These are phyloP conservation scores for Myzus persicae DNA, from an alignment of 1,140 invertebrate genomes.

Conservation along the genomic window DNA sequence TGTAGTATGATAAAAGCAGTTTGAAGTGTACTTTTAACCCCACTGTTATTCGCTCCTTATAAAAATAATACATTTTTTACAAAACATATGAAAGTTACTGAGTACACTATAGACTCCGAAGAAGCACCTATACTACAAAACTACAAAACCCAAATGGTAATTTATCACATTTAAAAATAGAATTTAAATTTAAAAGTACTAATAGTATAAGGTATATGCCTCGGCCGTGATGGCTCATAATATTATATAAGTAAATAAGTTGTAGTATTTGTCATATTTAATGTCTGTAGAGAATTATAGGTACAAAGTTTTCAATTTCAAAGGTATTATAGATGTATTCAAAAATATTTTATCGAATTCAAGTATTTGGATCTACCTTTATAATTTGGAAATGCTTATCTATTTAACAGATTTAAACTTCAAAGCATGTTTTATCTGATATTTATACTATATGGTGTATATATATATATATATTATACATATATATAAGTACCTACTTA, in stretches of 20 bases:
- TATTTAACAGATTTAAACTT: not conserved
- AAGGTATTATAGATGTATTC: no score
- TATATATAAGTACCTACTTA: not conserved
- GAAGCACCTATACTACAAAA: no score
- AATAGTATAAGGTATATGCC: not conserved
- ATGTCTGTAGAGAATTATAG: not conserved
- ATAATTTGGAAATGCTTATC: not conserved
- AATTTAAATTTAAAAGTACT: not conserved
- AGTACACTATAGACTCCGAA: not conserved
- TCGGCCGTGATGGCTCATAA: not conserved
- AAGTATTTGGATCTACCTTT: not conserved
- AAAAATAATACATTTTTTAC: not conserved
- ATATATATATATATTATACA: no score
- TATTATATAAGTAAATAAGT: not conserved
- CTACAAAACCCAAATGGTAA: not conserved
- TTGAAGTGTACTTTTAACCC: not conserved
- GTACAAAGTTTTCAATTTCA: not conserved
- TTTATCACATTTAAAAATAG: not conserved
- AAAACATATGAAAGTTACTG: not conserved
- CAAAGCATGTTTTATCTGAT: not conserved
- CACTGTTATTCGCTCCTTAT: not conserved
- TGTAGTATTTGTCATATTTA: not conserved
- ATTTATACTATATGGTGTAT: no score
- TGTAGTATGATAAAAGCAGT: not conserved
- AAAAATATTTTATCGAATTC: not conserved